Percentiles rank a stretch among this genome's conserved stretches.
Conservation (phyloP, 2,113 vertebrate species). For the Dolichotis patagonum region DNA sequence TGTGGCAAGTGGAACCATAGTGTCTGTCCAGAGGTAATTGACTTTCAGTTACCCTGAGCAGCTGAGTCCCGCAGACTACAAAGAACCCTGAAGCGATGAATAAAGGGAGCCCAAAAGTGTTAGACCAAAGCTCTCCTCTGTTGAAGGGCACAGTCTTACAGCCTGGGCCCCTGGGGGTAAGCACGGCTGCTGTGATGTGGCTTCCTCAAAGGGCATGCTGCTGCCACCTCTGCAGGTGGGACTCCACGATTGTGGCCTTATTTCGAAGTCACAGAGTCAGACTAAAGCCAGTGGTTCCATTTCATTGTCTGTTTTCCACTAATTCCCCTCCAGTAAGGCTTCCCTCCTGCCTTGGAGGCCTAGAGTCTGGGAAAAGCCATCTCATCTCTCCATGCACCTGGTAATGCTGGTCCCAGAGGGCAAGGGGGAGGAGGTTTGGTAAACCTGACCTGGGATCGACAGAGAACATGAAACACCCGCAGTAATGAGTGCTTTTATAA, state of each 20-base stretch:
- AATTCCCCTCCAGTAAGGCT: not conserved
- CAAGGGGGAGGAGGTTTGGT: constrained; percentile 12
- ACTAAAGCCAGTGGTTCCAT: not conserved
- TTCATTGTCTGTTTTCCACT: not conserved
- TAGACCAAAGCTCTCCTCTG: not conserved
- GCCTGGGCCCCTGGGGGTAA: not conserved
- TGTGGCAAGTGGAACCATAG: constrained; percentile 45
- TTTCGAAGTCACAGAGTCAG: not conserved
- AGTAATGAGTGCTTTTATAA: not conserved
- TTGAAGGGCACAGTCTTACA: not conserved
- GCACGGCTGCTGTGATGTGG: not conserved
- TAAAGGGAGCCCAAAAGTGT: constrained; percentile 48
- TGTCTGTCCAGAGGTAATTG: not conserved
- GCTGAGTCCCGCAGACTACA: constrained; percentile 37
- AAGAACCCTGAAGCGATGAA: not conserved
- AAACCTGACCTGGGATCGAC: constrained; percentile 37
- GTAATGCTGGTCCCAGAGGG: constrained; percentile 67
- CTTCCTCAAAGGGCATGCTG: not conserved
- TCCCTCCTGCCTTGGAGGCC: not conserved
- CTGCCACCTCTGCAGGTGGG: not conserved
- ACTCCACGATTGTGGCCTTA: not conserved
- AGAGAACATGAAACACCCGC: not conserved
- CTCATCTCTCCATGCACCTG: not conserved
- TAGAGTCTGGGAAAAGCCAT: not conserved
- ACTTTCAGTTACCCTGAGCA: constrained; percentile 1